Base-by-base conservation (phyloP, 2,113 vertebrate species). In the Climacteris rufus region DNA sequence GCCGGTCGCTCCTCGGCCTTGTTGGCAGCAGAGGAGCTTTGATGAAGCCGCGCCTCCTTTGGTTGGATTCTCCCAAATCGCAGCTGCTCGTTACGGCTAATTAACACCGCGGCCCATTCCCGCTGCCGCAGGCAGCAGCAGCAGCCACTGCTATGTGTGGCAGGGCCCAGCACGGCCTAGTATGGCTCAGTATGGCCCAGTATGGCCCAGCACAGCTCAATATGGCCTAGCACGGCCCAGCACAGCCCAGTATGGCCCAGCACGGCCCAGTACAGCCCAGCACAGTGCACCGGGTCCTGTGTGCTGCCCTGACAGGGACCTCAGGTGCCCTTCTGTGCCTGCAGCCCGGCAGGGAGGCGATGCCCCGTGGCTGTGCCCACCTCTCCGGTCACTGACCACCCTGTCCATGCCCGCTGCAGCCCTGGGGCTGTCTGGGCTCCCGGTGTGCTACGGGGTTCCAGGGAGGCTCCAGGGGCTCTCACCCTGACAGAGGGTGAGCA, bases 351-450 rank as follows among this genome's bases (percentile, higher is more conserved):
- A 9, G 25, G 17, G 22, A 20, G 12, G 15, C 1, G 9, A 6
- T 54, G n/a, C 15, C 33, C 17, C 15, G 0, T 1, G 16, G 45
- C 70, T 5, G 1, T 33, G 49, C 24, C 39, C 1, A 1, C 19
- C 35, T 33, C 33, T 3, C 47, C 0, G 1, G 39, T 8, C 35
- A 20, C 23, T 1, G 54, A 19, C 49, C 6, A 2, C 57, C 1
- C 0, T 15, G 52, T 9, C 57, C 1, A 0, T 13, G 31, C 45
- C 57, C 0, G 0, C 40, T 18, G 69, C 6, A 3, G 52, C 30
- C 35, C 31, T 0, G 0, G 39, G 31, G 14, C 22, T 18, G 0
- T 7, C 72, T 23, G 31, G 2, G 2, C 11, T n/a, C 7, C 30
- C 44, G 4, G 3, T 1, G 3, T 42, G 31, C 47, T 39, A 21